Base-by-base conservation (phyloP, 2,113 vertebrate species). In the Hystrix cristata region DNA sequence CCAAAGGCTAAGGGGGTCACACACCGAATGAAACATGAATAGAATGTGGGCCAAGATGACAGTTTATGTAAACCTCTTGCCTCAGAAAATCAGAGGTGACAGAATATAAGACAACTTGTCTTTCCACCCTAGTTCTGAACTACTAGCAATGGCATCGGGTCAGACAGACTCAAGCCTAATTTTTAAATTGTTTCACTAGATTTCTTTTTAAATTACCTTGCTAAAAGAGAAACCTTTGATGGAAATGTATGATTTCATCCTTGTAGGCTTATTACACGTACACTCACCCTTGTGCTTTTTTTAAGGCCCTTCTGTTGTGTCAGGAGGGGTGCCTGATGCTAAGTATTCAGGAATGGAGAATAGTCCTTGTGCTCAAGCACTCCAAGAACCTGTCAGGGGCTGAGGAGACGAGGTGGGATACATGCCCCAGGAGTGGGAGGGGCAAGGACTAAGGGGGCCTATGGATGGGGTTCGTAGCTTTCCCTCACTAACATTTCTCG, bases 201-300 rank as follows among this genome's bases (percentile, higher is more conserved):
- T 95, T 89, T 89, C 43, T 88, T 65, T 95, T 72, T 29, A 62
- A 87, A 90, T 23, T 82, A 4, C 38, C 21, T 87, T 91, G 51
- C 65, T 55, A 76, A 87, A 59, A 74, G 29, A 86, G 59, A 87
- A 90, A 59, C 7, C 25, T 90, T 90, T 46, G 23, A 29, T 48
- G 79, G 51, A 91, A 84, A 78, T 31, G 38, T 15, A 29, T 25
- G 1, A n/a, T 82, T 88, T 84, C 48, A 25, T 79, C 29, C 23
- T 71, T 13, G 19, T 65, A 72, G 29, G 53, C 15, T 87, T 65
- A 25, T 80, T 60, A 29, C 34, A 72, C 65, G 16, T 11, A 79
- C 48, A 86, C 14, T 3, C 31, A 11, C 3, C 31, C 48, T 76
- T 1, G 1, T 64, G 72, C 13, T 84, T 51, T 67, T 74, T 69